Conservation (phyloP, 2,797 vertebrate genomes). For the Coendou prehensilis region DNA sequence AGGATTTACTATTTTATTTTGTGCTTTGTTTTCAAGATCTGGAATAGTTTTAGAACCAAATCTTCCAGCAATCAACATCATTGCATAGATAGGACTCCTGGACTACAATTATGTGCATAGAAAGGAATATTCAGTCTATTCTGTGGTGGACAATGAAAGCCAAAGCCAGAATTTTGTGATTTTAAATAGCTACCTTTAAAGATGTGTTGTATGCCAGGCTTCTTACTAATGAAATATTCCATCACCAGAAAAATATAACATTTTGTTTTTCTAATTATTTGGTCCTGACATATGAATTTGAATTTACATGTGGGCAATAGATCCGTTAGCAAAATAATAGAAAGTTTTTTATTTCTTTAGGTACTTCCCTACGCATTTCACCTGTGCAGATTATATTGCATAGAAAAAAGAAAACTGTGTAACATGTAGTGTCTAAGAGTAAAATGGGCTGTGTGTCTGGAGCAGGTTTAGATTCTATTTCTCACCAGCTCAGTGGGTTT, state of each 20-base stretch:
- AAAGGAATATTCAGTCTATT: neutral
- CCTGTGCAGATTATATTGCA: neutral
- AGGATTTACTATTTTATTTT: conserved; percentile 58
- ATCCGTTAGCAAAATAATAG: neutral
- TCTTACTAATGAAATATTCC: neutral
- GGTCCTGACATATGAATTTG: neutral
- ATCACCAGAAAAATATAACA: neutral
- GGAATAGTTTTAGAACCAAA: conserved; percentile 12
- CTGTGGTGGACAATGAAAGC: conserved; percentile 6
- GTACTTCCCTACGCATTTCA: neutral
- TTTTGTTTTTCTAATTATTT: conserved; percentile 45
- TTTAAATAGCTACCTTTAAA: conserved; percentile 45
- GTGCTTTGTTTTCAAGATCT: neutral
- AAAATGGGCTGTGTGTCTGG: neutral
- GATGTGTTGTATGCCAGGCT: neutral
- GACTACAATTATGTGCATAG: neutral
- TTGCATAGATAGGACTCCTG: neutral
- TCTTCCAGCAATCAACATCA: conserved; percentile 59
- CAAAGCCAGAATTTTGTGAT: conserved; percentile 44
- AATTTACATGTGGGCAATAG: neutral
- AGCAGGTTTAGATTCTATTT: neutral
- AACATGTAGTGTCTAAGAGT: neutral
- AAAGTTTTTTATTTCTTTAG: neutral
- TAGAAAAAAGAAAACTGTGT: neutral
- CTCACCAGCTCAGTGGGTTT: neutral